phyloP scores from a whole-genome alignment of 1,140 invertebrate species.

The Panagrolaimus sp. region DNA sequence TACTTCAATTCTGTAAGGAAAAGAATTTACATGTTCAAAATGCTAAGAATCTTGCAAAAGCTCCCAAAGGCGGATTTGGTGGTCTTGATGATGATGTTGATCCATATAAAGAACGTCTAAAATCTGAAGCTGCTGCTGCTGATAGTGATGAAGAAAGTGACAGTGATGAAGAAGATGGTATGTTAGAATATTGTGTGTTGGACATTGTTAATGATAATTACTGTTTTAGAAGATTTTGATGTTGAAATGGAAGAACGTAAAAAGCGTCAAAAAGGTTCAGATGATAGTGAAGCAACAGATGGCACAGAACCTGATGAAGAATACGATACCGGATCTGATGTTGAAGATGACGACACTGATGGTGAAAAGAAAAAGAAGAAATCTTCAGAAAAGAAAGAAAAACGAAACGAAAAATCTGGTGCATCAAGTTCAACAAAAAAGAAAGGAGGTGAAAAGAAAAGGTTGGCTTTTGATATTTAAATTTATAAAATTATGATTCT shows the following conservation, averaged over 20 bases:
- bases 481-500: no score
- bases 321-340: constrained; percentile 40
- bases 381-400: no score
- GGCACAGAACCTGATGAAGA: constrained; percentile 59
- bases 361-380: constrained; percentile 14
- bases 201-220: not conserved
- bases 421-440: not conserved
- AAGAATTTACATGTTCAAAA: constrained; percentile 63
- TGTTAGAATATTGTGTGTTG: constrained; percentile 11
- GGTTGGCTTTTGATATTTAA: no score
- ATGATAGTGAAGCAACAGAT: constrained; percentile 49
- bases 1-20: constrained; percentile 21
- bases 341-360: constrained; percentile 9
- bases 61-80: not conserved
- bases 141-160: constrained; percentile 53
- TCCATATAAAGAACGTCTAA: constrained; percentile 83
- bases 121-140: constrained; percentile 70
- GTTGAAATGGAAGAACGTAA: constrained; percentile 62
- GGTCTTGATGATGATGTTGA: not conserved
- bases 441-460: constrained; percentile 19
- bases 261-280: constrained; percentile 61
- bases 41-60: constrained; percentile 72
- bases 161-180: constrained; percentile 25
- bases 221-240: constrained; percentile 41
- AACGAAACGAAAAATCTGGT: no score